A percentile compares a stretch with the other conserved stretches of the same genome.
Evolutionary conservation across 2,888 invertebrate genomes (phyloP).

Genomic region (Pachydiplax longipennis): DNA sequence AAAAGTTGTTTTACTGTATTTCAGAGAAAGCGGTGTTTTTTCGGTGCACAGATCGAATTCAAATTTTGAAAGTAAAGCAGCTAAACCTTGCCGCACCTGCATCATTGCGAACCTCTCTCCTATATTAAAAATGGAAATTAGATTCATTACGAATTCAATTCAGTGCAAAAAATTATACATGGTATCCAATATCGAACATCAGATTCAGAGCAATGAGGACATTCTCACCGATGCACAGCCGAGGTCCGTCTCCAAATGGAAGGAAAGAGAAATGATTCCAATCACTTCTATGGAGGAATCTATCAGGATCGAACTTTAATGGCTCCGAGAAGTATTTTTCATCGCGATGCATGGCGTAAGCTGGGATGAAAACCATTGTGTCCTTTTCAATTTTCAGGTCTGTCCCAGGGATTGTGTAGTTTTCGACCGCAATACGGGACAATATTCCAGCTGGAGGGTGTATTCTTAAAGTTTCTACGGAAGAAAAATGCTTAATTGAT

Average conservation of each 20-base stretch:
- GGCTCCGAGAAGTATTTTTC: slow-evolving; percentile 64
- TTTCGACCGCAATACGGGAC: slow-evolving; percentile 47
- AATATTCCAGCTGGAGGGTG: slow-evolving; percentile 46
- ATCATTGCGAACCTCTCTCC: neutral
- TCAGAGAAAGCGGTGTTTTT: too few species aligned
- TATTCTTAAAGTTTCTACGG: slow-evolving; percentile 32
- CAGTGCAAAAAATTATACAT: too few species aligned
- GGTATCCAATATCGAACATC: too few species aligned
- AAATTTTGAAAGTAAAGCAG: neutral
- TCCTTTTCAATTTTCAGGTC: slow-evolving; percentile 59
- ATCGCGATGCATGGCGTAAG: slow-evolving; percentile 63
- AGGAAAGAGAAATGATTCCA: slow-evolving; percentile 61
- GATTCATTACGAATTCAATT: too few species aligned
- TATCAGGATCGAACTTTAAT: slow-evolving; percentile 62
- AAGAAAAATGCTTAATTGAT: neutral
- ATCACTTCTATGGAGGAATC: slow-evolving; percentile 67
- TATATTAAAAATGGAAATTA: neutral
- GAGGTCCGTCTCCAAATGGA: slow-evolving; percentile 68
- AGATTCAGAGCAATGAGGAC: too few species aligned
- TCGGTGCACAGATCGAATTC: too few species aligned
- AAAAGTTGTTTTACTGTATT: neutral
- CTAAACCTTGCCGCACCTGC: neutral
- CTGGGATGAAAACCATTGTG: slow-evolving; percentile 58
- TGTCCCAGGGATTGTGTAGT: slow-evolving; percentile 51
- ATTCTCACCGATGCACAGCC: slow-evolving; percentile 67